These are phyloP conservation scores for Agrotis puta DNA, from an alignment of 2,888 invertebrate species.

Conservation along the genomic window DNA sequence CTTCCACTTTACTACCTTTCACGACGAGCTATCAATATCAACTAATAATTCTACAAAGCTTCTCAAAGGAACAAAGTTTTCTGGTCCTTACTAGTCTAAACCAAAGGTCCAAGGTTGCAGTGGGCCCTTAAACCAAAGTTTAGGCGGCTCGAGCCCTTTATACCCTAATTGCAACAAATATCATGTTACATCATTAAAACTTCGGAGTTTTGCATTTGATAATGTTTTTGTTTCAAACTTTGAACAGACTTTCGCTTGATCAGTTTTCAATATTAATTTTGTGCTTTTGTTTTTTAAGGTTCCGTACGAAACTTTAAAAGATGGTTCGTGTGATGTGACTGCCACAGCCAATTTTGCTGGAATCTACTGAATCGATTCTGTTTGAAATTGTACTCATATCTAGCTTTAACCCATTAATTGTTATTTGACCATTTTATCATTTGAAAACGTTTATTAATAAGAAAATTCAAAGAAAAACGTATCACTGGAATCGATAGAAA, in stretches of 20 bases:
- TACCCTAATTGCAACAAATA: conserved; percentile 62
- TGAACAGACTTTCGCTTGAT: conserved; percentile 22
- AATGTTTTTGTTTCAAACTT: conserved; percentile 54
- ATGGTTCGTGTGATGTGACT: no score
- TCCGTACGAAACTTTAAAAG: no score
- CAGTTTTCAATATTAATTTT: conserved; percentile 48
- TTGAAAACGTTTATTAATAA: no score
- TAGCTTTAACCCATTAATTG: no score
- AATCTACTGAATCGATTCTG: no score
- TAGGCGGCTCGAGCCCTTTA: conserved; percentile 1
- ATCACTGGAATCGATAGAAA: no score
- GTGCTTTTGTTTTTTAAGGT: conserved; percentile 15
- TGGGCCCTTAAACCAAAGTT: conserved; percentile 14
- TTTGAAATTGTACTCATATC: no score
- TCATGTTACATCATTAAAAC: conserved; percentile 64
- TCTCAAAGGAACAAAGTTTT: conserved; percentile 5
- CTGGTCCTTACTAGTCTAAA: neutral
- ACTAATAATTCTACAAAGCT: conserved; percentile 20
- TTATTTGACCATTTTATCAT: no score
- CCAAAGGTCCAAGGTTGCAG: conserved; percentile 40
- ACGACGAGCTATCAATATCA: neutral
- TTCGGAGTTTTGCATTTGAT: conserved; percentile 49
- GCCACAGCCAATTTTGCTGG: no score
- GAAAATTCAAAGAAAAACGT: no score
- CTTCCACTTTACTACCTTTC: neutral